A percentile compares a stretch with the other conserved stretches of the same genome.
Conservation (phyloP, 2,113 vertebrate species). For the Todiramphus chloris region DNA sequence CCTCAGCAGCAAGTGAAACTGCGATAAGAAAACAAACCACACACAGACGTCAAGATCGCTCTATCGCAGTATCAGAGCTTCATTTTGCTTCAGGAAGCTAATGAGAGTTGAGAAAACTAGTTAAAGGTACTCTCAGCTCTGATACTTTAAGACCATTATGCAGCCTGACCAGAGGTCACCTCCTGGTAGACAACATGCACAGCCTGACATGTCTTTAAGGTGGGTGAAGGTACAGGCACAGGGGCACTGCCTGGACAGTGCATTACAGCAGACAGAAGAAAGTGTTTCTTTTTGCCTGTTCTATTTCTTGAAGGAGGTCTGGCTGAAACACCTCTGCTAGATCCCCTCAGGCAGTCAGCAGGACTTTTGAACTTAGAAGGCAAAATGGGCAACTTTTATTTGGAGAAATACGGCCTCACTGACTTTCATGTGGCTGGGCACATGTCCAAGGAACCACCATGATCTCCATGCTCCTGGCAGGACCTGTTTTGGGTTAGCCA, state of each 20-base stretch:
- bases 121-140: neutral
- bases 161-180: neutral
- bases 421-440: neutral
- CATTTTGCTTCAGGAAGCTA: neutral
- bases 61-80: neutral
- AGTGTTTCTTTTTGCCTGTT: neutral
- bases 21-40: neutral
- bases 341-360: neutral
- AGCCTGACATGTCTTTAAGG: neutral
- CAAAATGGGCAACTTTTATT: neutral
- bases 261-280: neutral
- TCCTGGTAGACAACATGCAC: neutral
- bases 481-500: neutral
- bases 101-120: neutral
- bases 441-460: neutral
- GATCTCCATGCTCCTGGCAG: neutral
- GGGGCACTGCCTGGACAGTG: neutral
- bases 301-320: neutral
- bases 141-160: neutral
- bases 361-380: neutral
- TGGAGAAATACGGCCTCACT: neutral
- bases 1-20: neutral
- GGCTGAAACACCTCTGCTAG: neutral
- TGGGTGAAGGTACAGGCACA: neutral
- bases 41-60: accelerated